Conservation (phyloP, 2,797 vertebrate genomes). For the Zenarchopterus dispar region DNA sequence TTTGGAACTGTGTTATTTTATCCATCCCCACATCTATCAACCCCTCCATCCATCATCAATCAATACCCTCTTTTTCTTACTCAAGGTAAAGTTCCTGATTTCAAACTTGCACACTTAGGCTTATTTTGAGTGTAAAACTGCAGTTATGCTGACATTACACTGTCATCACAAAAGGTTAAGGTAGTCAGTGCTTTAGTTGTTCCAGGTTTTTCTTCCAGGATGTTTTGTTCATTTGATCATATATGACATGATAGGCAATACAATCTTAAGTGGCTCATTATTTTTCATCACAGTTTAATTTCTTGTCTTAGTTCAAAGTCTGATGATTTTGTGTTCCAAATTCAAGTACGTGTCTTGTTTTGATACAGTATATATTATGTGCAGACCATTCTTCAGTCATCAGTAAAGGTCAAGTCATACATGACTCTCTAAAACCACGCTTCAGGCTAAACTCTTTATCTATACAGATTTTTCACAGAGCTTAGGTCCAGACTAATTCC, state of each 20-base stretch:
- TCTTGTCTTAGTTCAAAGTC: constrained; percentile 36
- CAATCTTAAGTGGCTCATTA: constrained; percentile 14
- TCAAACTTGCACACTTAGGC: too few relatives aligned
- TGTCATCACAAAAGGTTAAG: too few relatives aligned
- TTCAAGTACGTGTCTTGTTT: constrained; percentile 34
- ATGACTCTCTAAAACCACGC: constrained; percentile 51
- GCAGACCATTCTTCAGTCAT: constrained; percentile 43
- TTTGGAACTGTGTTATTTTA: too few relatives aligned
- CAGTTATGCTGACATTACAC: too few relatives aligned
- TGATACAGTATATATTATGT: constrained; percentile 30
- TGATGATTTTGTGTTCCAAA: constrained; percentile 21
- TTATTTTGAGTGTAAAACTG: too few relatives aligned
- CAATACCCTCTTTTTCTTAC: too few relatives aligned
- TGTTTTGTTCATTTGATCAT: too few relatives aligned
- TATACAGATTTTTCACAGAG: constrained; percentile 53
- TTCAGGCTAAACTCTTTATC: constrained; percentile 60
- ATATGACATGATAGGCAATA: background rate
- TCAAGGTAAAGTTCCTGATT: too few relatives aligned
- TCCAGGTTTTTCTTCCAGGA: too few relatives aligned
- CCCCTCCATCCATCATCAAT: too few relatives aligned
- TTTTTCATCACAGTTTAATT: constrained; percentile 36
- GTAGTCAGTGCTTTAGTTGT: background rate
- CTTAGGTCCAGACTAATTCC: constrained; percentile 63
- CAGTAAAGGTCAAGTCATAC: constrained; percentile 27
- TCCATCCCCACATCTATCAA: too few relatives aligned